Conservation (phyloP, 2,797 vertebrate genomes). For the Phrynocephalus guinanensis region DNA sequence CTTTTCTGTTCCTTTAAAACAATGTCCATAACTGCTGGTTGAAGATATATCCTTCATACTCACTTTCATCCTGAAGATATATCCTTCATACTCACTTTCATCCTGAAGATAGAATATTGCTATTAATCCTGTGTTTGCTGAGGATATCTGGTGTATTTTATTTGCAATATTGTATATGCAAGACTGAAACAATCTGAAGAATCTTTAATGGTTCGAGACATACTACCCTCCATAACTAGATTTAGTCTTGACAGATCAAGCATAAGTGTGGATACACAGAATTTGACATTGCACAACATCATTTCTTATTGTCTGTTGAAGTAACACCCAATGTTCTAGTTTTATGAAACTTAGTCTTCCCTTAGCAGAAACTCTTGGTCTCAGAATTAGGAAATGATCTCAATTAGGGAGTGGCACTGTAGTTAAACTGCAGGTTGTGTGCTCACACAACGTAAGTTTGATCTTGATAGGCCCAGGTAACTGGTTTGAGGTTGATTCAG, state of each 20-base stretch:
- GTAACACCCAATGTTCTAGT: too few species aligned
- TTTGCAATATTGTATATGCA: not conserved
- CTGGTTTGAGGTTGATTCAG: too few species aligned
- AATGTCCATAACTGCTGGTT: not conserved
- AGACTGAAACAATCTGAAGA: not conserved
- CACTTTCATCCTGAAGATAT: not conserved
- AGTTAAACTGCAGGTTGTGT: too few species aligned
- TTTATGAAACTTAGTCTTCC: too few species aligned
- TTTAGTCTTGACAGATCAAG: not conserved
- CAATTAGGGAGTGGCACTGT: too few species aligned
- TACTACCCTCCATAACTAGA: not conserved
- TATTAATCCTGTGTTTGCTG: not conserved
- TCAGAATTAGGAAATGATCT: too few species aligned
- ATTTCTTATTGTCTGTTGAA: not conserved
- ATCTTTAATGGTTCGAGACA: not conserved
- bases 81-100: not conserved
- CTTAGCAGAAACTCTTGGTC: too few species aligned
- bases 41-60: not conserved
- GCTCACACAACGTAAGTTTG: too few species aligned
- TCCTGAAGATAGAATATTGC: not conserved
- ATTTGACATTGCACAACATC: not conserved
- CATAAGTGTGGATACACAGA: not conserved
- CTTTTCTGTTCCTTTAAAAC: not conserved
- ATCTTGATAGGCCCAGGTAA: too few species aligned
- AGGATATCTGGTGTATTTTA: not conserved